These are phyloP conservation scores for Nicator chloris DNA, from an alignment of 2,113 vertebrate genomes.

Conservation along the genomic window DNA sequence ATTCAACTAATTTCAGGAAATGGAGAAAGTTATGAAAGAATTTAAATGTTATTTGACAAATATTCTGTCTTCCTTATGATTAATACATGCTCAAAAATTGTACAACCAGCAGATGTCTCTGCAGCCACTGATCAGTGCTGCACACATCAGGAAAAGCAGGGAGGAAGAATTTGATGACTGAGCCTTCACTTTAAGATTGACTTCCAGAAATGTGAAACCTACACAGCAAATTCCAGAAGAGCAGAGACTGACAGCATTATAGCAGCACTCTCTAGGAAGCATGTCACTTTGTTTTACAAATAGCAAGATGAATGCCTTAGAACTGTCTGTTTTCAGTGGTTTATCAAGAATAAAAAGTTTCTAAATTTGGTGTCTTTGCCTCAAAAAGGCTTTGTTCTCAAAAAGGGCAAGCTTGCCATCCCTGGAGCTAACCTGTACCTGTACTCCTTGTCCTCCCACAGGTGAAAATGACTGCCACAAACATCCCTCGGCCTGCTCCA, in stretches of 20 bases:
- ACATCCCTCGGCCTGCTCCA: not conserved
- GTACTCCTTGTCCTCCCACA: not conserved
- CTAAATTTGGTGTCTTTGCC: not conserved
- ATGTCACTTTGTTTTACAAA: not conserved
- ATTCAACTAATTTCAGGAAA: not conserved
- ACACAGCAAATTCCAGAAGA: not conserved
- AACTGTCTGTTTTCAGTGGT: not conserved
- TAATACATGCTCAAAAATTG: not conserved
- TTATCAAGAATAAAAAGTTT: not conserved
- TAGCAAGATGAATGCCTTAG: not conserved
- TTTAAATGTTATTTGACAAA: not conserved
- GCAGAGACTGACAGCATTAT: not conserved
- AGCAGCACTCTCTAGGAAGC: not conserved
- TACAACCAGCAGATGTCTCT: slow-evolving; percentile 47
- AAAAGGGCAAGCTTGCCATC: not conserved
- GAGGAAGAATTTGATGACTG: not conserved
- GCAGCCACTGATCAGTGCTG: not conserved
- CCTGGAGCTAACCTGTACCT: not conserved
- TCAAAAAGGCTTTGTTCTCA: not conserved
- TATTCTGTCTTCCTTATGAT: not conserved
- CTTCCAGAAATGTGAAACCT: not conserved
- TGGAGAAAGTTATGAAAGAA: not conserved
- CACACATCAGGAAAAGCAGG: not conserved
- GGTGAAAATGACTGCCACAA: not conserved
- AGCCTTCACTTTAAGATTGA: not conserved